A percentile compares a stretch with the other conserved stretches of the same genome.
phyloP scores from a whole-genome alignment of 1,140 invertebrate genomes.

The Sitodiplosis mosellana region DNA sequence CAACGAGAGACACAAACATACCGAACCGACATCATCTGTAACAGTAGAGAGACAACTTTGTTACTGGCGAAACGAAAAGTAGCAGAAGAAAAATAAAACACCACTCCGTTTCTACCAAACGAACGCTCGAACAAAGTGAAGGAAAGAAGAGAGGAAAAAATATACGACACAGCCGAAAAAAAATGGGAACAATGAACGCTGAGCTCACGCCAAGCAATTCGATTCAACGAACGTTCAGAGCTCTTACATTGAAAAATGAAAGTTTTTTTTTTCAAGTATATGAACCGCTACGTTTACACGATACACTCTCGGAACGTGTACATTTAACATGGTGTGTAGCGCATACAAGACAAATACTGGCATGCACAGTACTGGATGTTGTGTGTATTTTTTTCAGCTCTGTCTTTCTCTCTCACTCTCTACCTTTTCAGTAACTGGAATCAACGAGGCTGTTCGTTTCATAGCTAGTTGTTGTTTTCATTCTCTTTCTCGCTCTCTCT shows the following conservation, averaged over 20 bases:
- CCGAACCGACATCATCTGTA: no score
- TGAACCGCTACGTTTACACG: constrained; percentile 1
- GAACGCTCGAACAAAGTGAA: not conserved
- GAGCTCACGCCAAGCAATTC: not conserved
- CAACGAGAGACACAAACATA: no score
- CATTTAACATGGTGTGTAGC: not conserved
- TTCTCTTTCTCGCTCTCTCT: not conserved
- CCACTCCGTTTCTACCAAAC: no score
- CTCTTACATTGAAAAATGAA: constrained; percentile 24
- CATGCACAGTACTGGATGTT: no score
- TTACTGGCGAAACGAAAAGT: not conserved
- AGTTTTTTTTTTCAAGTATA: constrained; percentile 12
- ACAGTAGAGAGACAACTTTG: not conserved
- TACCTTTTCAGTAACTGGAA: no score
- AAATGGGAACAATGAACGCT: constrained; percentile 3
- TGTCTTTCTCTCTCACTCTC: no score
- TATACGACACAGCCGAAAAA: not conserved
- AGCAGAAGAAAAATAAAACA: not conserved
- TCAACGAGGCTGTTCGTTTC: no score
- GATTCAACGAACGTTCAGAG: constrained; percentile 8
- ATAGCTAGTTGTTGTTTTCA: not conserved
- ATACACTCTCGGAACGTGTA: not conserved
- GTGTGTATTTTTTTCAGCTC: no score
- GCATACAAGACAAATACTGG: no score
- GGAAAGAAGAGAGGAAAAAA: not conserved